A percentile compares a stretch with the other conserved stretches of the same genome.
Conservation (phyloP, 2,888 invertebrate genomes). For the Stramonita haemastoma region DNA sequence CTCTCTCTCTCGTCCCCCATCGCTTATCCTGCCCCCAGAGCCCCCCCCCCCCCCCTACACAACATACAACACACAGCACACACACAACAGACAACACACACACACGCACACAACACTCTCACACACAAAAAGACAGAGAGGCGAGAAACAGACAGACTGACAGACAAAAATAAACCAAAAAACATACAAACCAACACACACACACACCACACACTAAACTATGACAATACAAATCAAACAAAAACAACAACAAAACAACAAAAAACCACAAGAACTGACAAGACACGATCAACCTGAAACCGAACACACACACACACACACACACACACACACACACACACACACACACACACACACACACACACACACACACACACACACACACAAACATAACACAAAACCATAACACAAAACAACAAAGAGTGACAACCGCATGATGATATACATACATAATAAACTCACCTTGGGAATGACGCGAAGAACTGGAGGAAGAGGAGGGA, state of each 20-base stretch:
- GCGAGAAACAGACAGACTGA: background rate
- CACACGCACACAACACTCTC: background rate
- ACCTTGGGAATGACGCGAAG: background rate
- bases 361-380: background rate
- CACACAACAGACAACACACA: no score
- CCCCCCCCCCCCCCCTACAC: background rate
- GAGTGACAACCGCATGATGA: background rate
- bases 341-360: background rate
- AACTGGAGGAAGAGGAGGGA: constrained; percentile 33
- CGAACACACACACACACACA: background rate
- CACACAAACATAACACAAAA: background rate
- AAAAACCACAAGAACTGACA: background rate
- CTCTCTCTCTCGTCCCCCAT: background rate
- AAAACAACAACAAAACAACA: background rate
- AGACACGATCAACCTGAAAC: background rate
- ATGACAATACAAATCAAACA: background rate
- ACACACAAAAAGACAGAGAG: background rate
- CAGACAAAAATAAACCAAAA: background rate
- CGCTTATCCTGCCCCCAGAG: background rate
- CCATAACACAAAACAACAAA: background rate
- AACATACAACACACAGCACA: no score
- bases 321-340: background rate
- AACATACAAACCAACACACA: background rate
- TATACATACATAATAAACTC: background rate
- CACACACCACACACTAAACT: background rate